These are phyloP conservation scores for Harpalus rubripes DNA, from an alignment of 2,888 invertebrate genomes.

Conservation along the genomic window DNA sequence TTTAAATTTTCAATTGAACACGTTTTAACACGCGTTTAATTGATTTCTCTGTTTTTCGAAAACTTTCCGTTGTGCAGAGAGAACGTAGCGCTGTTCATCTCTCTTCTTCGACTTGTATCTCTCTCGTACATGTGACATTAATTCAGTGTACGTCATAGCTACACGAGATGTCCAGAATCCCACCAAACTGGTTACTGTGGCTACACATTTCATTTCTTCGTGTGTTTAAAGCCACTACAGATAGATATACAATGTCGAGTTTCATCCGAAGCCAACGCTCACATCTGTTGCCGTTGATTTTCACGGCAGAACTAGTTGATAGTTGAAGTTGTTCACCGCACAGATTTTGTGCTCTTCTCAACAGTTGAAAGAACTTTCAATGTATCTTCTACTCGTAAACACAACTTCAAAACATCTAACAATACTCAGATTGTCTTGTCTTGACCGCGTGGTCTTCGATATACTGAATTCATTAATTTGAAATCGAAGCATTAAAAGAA, in stretches of 20 bases:
- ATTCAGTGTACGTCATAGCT: conserved; percentile 59
- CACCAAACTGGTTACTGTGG: conserved; percentile 82
- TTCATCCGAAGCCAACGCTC: conserved; percentile 14
- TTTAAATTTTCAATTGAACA: conserved; percentile 45
- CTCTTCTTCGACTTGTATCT: conserved; percentile 34
- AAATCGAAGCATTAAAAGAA: no score
- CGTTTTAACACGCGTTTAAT: conserved; percentile 50
- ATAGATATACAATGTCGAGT: conserved; percentile 49
- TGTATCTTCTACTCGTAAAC: neutral
- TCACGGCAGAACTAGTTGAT: conserved; percentile 28
- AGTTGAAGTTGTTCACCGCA: conserved; percentile 4
- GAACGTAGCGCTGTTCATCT: conserved; percentile 28
- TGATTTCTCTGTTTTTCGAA: conserved; percentile 64
- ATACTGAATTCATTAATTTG: no score
- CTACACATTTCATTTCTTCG: conserved; percentile 62
- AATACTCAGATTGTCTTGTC: no score
- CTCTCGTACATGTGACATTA: conserved; percentile 61
- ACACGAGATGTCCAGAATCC: conserved; percentile 80
- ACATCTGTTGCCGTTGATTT: conserved; percentile 51
- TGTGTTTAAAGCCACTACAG: conserved; percentile 56
- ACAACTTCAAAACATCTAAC: neutral
- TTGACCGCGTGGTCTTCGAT: no score
- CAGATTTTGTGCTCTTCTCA: conserved; percentile 22
- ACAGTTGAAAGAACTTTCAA: conserved; percentile 24
- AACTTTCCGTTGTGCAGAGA: conserved; percentile 63